Conservation (phyloP, 2,113 vertebrate species). For the Aldabrachelys gigantea region DNA sequence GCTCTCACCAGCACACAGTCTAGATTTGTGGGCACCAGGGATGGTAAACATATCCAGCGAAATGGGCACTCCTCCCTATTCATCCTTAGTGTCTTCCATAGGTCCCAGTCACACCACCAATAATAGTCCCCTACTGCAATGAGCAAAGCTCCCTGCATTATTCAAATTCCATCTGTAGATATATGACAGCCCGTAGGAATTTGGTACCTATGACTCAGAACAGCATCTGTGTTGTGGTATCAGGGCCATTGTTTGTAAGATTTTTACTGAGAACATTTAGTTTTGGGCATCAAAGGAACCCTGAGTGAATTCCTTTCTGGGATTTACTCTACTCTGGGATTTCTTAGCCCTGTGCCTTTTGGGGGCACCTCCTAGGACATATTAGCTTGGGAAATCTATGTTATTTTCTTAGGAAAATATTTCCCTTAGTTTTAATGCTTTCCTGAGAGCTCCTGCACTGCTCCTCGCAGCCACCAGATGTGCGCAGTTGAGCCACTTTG, state of each 20-base stretch:
- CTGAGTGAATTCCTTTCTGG: fast-evolving
- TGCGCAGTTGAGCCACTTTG: slow-evolving; percentile 90
- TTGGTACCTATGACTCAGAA: fast-evolving
- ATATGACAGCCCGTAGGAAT: background rate
- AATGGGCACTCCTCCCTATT: background rate
- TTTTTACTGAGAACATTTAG: background rate
- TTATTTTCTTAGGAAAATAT: background rate
- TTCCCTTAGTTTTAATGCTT: fast-evolving
- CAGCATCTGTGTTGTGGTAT: fast-evolving
- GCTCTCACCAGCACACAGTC: fast-evolving
- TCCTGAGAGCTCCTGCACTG: slow-evolving; percentile 41
- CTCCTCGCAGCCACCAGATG: slow-evolving; percentile 85
- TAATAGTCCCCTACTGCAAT: fast-evolving
- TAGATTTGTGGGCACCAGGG: fast-evolving
- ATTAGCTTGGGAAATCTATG: fast-evolving
- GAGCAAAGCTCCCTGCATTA: fast-evolving
- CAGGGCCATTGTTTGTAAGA: fast-evolving
- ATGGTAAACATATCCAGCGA: fast-evolving
- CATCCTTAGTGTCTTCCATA: background rate
- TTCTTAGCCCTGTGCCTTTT: fast-evolving
- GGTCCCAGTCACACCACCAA: background rate
- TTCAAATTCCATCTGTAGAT: background rate
- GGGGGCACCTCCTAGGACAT: fast-evolving
- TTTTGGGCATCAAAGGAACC: fast-evolving
- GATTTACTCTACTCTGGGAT: fast-evolving